phyloP scores from a whole-genome alignment of 1,140 invertebrate genomes.

The Drosophila tani region DNA sequence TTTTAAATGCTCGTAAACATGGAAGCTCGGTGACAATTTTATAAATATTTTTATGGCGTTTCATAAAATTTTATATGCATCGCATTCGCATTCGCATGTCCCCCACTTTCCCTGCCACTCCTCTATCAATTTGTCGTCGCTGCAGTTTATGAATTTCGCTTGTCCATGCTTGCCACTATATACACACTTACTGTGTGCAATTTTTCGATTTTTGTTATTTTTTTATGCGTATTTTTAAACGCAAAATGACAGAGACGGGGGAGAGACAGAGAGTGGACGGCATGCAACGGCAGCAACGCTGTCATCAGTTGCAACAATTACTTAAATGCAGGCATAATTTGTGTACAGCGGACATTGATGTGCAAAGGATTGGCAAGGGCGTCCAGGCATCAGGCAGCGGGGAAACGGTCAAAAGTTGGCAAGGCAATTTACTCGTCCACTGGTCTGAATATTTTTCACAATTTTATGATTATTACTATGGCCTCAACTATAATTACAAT shows the following conservation, averaged over 20 bases:
- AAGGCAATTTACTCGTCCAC: slow-evolving; percentile 69
- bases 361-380: slow-evolving; percentile 10
- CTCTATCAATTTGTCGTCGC: slow-evolving; percentile 76
- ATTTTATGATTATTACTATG: slow-evolving; percentile 78
- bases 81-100: slow-evolving; percentile 12
- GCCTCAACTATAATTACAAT: slow-evolving; percentile 71
- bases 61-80: slow-evolving; percentile 79
- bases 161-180: slow-evolving; percentile 19
- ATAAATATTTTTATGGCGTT: slow-evolving; percentile 82
- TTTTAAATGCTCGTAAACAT: slow-evolving; percentile 78
- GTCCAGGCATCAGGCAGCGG: slow-evolving; percentile 1
- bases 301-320: slow-evolving; percentile 81
- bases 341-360: slow-evolving; percentile 28
- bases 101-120: slow-evolving; percentile 10
- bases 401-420: slow-evolving; percentile 43
- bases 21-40: slow-evolving; percentile 72
- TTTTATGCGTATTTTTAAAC: slow-evolving; percentile 63
- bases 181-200: slow-evolving; percentile 42
- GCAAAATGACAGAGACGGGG: slow-evolving; percentile 26
- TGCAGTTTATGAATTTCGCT: slow-evolving; percentile 73
- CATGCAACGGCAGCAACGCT: slow-evolving; percentile 54
- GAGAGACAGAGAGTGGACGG: slow-evolving; percentile 49
- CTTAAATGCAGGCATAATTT: slow-evolving; percentile 81
- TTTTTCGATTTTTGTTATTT: slow-evolving; percentile 34
- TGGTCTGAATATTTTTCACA: slow-evolving; percentile 63